Base-by-base conservation (phyloP, 2,113 vertebrate genomes). In the Electrona antarctica region DNA sequence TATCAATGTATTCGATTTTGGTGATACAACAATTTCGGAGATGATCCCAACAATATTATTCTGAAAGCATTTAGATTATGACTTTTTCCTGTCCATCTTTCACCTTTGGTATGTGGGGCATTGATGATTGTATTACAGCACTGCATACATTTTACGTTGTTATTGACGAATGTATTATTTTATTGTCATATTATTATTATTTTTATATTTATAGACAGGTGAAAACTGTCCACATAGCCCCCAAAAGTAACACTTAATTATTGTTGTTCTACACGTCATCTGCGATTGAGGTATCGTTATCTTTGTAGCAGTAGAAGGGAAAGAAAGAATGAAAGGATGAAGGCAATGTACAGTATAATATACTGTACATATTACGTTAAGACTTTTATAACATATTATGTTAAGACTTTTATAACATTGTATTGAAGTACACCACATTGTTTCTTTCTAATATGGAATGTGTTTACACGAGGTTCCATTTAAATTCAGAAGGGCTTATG, bases 371-470 rank as follows among this genome's bases (percentile, higher is more conserved):
- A 54, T 61, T 50, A 62, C 13, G 21, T 65, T 8, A 60, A 46
- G 33, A 9, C 13, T 48, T 8, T 11, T 21, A 33, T 8, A 46
- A 48, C 6, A 29, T 7, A 54, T 61, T 50, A 62, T 29, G 21
- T 65, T 8, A 60, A 46, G 33, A 9, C 13, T 48, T 8, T 11
- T 21, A 33, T 8, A 46, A 48, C 6, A 29, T 7, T 61, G 12
- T 59, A 67, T 74, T 8, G 3, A 71, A 75, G 47, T 69, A 47
- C 49, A 64, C 65, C 69, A 70, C 64, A 51, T 81, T 41, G 64
- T 79, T 73, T 81, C 74, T 79, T 87, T 41, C 33, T 4, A 73
- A 82, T 83, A 64, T 80, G 54, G 82, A 89, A 55, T 87, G 64
- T 77, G 29, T 79, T 65, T 52, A 72, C 51, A 76, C 13, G 1